Evolutionary conservation across 2,888 invertebrate species (phyloP), one percentile per base, ranked within the genome.

Genomic region (Leptinotarsa haldemani): DNA sequence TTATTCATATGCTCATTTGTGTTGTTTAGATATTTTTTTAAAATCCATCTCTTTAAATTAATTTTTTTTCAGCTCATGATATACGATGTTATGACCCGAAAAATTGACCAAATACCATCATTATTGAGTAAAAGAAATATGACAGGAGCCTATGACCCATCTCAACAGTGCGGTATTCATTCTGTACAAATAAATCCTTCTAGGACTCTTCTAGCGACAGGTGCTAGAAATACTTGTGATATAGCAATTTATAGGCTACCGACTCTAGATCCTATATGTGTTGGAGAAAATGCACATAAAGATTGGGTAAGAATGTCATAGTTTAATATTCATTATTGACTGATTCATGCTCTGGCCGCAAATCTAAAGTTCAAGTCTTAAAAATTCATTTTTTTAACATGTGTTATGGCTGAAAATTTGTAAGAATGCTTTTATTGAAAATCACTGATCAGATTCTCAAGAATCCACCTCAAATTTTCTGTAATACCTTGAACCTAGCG

Each of bases 171-270:
- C 82, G 98, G 98, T 20, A 95, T 98, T 79, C 97, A 98, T 89
- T 94, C 96, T 73, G 93, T 98, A 80, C 95, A 97, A 88, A 93
- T 98, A 76, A 98, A 98, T 89, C 97, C 98, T 18, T 97, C 97
- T 70, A 91, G 92, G 86, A 95, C 96, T 12, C 89, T 97, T 78
- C 87, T 98, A 75, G 97, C 97, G 58, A 98, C 98, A 0, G 97
- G 97, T 2, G 98, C 95, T 3, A 91, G 94, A 76, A 96, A 97
- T 87, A 96, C 97, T 0, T 95, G 96, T 84, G 97, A 98, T 88
- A 91, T 98, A 79, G 98, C 97, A 16, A 93, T 98, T 70, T 94
- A 94, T 84, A 91, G 94, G 82, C 89, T 98, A 82, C 98, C 98
- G n/a, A 97, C 97, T 0, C 88, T 98, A 76, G 97, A 97, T 88